Conservation (phyloP, 2,888 invertebrate species). For the Hypercompe scribonia region DNA sequence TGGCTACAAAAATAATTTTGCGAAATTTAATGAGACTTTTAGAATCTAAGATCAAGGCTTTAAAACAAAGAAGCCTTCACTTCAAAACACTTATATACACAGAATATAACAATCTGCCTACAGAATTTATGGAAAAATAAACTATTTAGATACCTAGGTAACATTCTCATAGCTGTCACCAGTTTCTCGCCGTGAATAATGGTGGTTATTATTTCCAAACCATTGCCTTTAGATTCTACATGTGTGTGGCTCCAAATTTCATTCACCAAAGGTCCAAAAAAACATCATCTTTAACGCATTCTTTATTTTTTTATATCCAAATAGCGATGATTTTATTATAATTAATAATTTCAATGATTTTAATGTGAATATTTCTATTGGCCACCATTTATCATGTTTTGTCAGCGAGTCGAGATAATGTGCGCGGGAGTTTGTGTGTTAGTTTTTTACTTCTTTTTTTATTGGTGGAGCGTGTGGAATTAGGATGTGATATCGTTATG, state of each 20-base stretch:
- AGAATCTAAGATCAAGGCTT: background rate
- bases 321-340: conserved; percentile 59
- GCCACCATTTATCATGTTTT: conserved; percentile 73
- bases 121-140: background rate
- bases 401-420: conserved; percentile 64
- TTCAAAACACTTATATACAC: background rate
- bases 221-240: conserved; percentile 20
- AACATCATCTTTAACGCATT: conserved; percentile 45
- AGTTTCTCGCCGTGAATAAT: conserved; percentile 12
- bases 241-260: conserved; percentile 57
- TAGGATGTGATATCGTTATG: conserved; percentile 3
- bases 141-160: background rate
- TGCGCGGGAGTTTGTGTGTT: conserved; percentile 36
- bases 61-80: background rate
- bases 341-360: conserved; percentile 73
- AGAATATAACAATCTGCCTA: background rate
- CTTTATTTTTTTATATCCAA: conserved; percentile 50
- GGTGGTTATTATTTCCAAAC: conserved; percentile 12
- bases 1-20: background rate
- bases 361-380: conserved; percentile 68
- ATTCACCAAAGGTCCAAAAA: conserved; percentile 51
- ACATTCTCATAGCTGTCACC: background rate
- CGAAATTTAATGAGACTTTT: background rate
- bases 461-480: conserved; percentile 13
- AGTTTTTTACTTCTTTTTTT: conserved; percentile 22